These are phyloP conservation scores for Tenthredo distinguenda DNA, from an alignment of 2,888 invertebrate genomes.

Conservation along the genomic window DNA sequence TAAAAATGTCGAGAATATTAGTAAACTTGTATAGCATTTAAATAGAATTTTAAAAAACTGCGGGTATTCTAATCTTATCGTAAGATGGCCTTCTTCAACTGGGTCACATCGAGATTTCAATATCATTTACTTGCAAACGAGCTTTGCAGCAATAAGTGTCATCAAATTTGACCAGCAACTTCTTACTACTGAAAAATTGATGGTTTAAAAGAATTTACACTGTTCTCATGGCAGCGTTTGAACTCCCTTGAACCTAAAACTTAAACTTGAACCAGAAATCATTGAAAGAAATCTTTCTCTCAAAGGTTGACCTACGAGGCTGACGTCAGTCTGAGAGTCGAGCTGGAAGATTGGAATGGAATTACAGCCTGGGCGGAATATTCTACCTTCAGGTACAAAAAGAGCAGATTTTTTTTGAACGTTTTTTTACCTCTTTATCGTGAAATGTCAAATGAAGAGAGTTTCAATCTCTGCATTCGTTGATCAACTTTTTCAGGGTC, in stretches of 20 bases:
- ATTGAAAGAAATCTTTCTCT: neutral
- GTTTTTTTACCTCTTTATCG: neutral
- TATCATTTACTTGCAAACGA: neutral
- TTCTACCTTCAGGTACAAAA: slow-evolving; percentile 66
- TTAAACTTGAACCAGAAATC: neutral
- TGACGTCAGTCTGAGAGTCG: slow-evolving; percentile 78
- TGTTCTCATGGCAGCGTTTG: neutral
- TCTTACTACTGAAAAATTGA: no score
- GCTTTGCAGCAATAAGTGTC: neutral
- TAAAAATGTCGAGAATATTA: no score
- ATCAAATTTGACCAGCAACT: neutral
- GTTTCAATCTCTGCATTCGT: neutral
- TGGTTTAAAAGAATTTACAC: neutral
- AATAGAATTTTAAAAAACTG: no score
- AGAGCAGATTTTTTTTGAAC: neutral
- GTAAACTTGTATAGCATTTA: no score
- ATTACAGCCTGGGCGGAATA: slow-evolving; percentile 80
- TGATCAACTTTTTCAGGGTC: slow-evolving; percentile 61
- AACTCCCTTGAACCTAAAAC: neutral
- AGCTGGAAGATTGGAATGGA: slow-evolving; percentile 80
- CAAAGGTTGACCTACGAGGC: slow-evolving; percentile 75
- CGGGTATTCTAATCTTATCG: no score
- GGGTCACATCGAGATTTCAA: neutral
- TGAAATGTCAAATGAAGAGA: neutral
- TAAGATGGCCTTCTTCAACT: no score